Percentiles rank a stretch among this genome's conserved stretches.
These are phyloP conservation scores for Crenuchus spilurus DNA, from an alignment of 2,797 vertebrate genomes.

Conservation along the genomic window DNA sequence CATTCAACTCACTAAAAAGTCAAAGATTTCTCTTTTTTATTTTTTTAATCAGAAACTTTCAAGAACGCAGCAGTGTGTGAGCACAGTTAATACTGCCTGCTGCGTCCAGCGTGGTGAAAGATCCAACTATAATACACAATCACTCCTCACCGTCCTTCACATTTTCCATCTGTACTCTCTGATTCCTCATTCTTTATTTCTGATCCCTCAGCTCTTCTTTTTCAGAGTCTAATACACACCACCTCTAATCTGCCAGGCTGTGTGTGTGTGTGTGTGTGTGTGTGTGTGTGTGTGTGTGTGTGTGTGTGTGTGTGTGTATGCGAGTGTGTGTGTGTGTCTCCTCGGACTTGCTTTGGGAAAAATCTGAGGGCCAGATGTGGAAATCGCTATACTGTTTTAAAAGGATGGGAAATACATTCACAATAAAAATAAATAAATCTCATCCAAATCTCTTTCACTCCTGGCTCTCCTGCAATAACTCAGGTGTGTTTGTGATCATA, in stretches of 20 bases:
- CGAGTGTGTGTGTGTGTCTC: slow-evolving; percentile 39
- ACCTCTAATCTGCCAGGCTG: too few relatives aligned
- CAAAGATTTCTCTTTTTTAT: slow-evolving; percentile 24
- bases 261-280: too few relatives aligned
- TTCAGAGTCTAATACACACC: background rate
- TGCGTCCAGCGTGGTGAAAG: background rate
- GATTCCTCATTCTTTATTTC: slow-evolving; percentile 22
- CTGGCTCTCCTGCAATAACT: slow-evolving; percentile 59
- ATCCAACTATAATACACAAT: background rate
- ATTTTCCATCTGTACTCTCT: slow-evolving; percentile 1
- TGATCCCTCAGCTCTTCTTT: slow-evolving; percentile 5
- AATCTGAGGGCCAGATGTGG: slow-evolving; percentile 74
- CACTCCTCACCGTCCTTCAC: background rate
- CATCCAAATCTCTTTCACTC: slow-evolving; percentile 49
- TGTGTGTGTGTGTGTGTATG: too few relatives aligned
- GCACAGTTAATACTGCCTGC: slow-evolving; percentile 2
- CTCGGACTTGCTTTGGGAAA: slow-evolving; percentile 64
- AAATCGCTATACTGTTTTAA: slow-evolving; percentile 57
- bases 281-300: too few relatives aligned
- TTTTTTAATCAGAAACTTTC: background rate
- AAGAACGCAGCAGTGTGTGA: background rate
- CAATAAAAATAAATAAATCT: slow-evolving; percentile 61
- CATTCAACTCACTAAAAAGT: background rate
- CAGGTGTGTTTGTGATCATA: slow-evolving; percentile 39
- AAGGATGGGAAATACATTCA: slow-evolving; percentile 66